These are phyloP conservation scores for Apodemus agrarius DNA, from an alignment of 2,797 vertebrate genomes.

Conservation along the genomic window DNA sequence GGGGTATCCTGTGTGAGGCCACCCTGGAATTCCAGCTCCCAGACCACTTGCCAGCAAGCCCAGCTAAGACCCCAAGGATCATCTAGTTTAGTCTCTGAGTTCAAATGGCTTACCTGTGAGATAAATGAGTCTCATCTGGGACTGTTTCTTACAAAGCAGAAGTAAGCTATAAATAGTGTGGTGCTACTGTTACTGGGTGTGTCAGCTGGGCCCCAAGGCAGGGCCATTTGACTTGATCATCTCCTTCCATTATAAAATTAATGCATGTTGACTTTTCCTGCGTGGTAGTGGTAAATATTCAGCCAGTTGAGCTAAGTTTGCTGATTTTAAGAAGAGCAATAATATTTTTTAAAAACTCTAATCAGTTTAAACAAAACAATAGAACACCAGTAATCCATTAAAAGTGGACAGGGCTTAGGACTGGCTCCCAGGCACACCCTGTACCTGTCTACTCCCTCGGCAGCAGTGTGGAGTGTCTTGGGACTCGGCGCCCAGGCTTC, in stretches of 20 bases:
- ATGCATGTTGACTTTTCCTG: background rate
- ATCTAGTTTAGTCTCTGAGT: background rate
- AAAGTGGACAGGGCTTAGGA: background rate
- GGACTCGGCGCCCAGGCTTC: background rate
- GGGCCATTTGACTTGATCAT: background rate
- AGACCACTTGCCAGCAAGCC: background rate
- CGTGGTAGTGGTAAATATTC: background rate
- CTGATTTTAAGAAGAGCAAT: background rate
- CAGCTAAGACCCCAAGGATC: background rate
- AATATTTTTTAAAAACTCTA: background rate
- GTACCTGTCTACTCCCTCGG: background rate
- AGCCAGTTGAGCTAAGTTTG: background rate
- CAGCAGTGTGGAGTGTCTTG: background rate
- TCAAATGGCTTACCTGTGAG: background rate
- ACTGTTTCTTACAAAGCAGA: background rate
- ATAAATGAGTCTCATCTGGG: background rate
- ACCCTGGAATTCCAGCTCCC: background rate
- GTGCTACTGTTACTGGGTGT: too few species aligned
- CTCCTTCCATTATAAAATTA: background rate
- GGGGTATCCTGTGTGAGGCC: background rate
- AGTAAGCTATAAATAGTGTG: background rate
- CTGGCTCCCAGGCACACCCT: background rate
- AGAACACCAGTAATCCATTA: background rate
- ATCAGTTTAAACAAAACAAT: background rate
- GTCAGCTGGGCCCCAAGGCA: background rate